A percentile compares a stretch with the other conserved stretches of the same genome.
Evolutionary conservation across 2,888 invertebrate genomes (phyloP).

Genomic region (Acanthacorydalis orientalis): DNA sequence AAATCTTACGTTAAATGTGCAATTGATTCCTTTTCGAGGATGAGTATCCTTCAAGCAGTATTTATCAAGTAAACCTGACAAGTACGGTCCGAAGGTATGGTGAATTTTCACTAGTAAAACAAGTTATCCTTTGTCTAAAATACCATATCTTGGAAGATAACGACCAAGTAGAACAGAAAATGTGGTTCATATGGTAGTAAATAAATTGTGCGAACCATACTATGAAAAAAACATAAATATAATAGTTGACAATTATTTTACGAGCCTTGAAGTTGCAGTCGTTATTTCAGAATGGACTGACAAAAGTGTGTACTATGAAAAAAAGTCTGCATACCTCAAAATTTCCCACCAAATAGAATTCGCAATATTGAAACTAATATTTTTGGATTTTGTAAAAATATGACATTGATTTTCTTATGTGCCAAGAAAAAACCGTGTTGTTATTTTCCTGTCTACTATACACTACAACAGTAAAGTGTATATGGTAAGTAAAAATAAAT

Average conservation of each 20-base stretch:
- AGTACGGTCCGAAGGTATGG: constrained; percentile 9
- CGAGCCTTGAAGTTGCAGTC: constrained; percentile 3
- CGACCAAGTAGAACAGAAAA: constrained; percentile 1
- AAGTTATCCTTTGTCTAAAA: constrained; percentile 1
- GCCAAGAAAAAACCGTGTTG: constrained; percentile 2
- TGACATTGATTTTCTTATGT: constrained; percentile 5
- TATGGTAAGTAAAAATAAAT: constrained; percentile 1
- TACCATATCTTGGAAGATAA: constrained; percentile 4
- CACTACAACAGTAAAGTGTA: neutral
- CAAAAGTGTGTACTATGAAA: constrained; percentile 4
- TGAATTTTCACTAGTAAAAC: constrained; percentile 4
- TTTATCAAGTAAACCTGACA: constrained; percentile 8
- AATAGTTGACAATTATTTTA: constrained; percentile 6
- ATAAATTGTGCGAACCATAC: constrained; percentile 3
- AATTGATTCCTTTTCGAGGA: constrained; percentile 7
- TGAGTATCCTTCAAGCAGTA: constrained; percentile 7
- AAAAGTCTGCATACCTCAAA: constrained; percentile 3
- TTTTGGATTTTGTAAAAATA: too few species aligned
- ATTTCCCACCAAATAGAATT: constrained; percentile 5
- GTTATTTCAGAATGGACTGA: constrained; percentile 3
- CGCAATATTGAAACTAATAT: too few species aligned
- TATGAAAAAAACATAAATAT: constrained; percentile 4
- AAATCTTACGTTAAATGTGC: constrained; percentile 7
- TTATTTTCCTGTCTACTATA: constrained; percentile 4
- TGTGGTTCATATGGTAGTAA: constrained; percentile 1